Evolutionary conservation across 2,113 vertebrate genomes (phyloP), one percentile per base, ranked within the genome.

Genomic region (Trichomycterus rosablanca): DNA sequence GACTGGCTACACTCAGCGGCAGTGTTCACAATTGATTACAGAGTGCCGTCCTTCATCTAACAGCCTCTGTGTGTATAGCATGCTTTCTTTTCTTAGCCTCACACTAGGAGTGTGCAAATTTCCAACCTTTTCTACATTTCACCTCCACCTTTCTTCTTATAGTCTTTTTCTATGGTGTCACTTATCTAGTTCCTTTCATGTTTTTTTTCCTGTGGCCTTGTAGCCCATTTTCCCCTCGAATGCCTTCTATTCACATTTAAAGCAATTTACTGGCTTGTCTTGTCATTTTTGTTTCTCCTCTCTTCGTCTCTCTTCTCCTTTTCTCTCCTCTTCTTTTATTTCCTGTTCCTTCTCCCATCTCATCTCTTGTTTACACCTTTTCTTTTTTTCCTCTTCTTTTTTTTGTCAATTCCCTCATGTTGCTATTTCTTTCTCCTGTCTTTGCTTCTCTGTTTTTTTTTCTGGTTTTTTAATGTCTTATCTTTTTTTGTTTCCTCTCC

Each of bases 21-120:
- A 73, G 80, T 77, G 81, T 83, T 86, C 83, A 82, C 81, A 87
- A 87, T 87, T 81, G 87, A 87, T 89, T 87, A 85, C 71, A 79
- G 79, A 70, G 66, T 77, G 77, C 74, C 71, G 76, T 76, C 76
- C 81, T 83, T 79, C 76, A 62, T 69, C 80, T 86, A 84, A 85
- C 83, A 84, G 83, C 81, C 86, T 87, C 83, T 84, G 78, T 81
- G 76, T 77, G 75, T 77, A 60, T 77, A 60, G 73, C 76, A 66
- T 18, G 15, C 68, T 80, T 78, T 73, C 76, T 77, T 84, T 84
- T 83, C 78, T 83, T 82, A 80, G 74, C 59, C 69, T 79, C 78
- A 70, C 73, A 78, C 74, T 59, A 73, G 76, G 51, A 63, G 67
- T 73, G 57, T 79, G 72, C 78, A 78, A 81, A 81, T 83, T 79